phyloP scores from a whole-genome alignment of 2,888 invertebrate genomes.

The Arctia plantaginis region DNA sequence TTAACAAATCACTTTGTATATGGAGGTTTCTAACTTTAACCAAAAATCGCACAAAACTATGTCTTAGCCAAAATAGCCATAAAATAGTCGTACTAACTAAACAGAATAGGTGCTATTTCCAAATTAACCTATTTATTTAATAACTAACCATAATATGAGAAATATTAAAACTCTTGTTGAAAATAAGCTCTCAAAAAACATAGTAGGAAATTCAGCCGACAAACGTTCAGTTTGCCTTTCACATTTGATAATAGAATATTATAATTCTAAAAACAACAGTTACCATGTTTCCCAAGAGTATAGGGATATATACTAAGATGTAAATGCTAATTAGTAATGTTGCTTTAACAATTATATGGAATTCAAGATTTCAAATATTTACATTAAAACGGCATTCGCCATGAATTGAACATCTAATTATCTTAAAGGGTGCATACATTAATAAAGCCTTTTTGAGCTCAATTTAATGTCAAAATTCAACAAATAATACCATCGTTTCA shows the following conservation, averaged over 20 bases:
- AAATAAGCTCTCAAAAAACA: background rate
- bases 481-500: conserved; percentile 37
- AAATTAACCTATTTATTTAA: background rate
- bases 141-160: background rate
- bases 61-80: too few relatives aligned
- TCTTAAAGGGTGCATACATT: background rate
- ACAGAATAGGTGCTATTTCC: too few relatives aligned
- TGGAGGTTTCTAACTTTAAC: too few relatives aligned
- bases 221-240: conserved; percentile 8
- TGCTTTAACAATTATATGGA: background rate
- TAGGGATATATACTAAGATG: conserved; percentile 2
- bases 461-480: conserved; percentile 21
- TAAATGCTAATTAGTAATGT: conserved; percentile 9
- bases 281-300: background rate
- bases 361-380: background rate
- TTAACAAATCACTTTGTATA: too few relatives aligned
- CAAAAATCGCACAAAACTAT: too few relatives aligned
- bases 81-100: too few relatives aligned
- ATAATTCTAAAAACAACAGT: background rate
- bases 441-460: background rate
- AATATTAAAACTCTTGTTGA: background rate
- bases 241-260: conserved; percentile 17
- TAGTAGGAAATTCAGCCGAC: background rate
- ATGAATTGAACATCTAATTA: background rate
- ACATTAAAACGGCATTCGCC: background rate